Base-by-base conservation (phyloP, 1,140 invertebrate genomes). In the Sogatella furcifera region DNA sequence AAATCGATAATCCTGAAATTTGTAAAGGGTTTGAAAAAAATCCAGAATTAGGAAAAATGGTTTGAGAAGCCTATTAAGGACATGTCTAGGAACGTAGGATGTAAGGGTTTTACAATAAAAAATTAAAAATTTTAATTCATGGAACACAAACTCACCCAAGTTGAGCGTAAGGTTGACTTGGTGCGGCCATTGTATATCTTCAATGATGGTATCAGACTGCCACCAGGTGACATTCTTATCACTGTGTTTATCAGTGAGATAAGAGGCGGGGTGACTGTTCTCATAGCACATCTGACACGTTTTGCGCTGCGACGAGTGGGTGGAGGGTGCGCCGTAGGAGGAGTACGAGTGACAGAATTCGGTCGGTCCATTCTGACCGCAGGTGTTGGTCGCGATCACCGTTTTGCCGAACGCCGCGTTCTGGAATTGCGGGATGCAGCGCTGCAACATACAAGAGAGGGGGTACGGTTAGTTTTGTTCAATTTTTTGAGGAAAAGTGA, bases 151-250 rank as follows among this genome's bases (percentile, higher is more conserved):
- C 82, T 81, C 77, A 95, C 93, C 82, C 57, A 99, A 80, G 70
- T 87, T 79, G 10, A 98, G 75, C 0, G 94, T 98, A 17, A 99
- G 76, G 74, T 97, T 97, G 38, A 98, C 93, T 74, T 86, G 84
- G 68, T 86, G 88, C 0, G 93, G 90, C 71, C 86, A 89, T 71
- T 96, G 89, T 15, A 97, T 87, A 14, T 84, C 87, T 67, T 98
- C 92, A 64, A 83, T 83, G 92, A 99, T 97, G 0, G 97, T 98
- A 69, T 97, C 91, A 2, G 93, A 97, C 70, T 98, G 95, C 96
- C 97, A 99, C 93, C 94, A 98, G 0, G 97, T 97, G 62, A 86
- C 84, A 70, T 94, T 90, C 46, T 92, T 86, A 62, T 88, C 84
- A 62, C 87, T 87, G 65, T 95, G 90, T 67, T 91, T 81, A 74